These are phyloP conservation scores for Amblyteles armatorius DNA, from an alignment of 2,888 invertebrate species.

Conservation along the genomic window DNA sequence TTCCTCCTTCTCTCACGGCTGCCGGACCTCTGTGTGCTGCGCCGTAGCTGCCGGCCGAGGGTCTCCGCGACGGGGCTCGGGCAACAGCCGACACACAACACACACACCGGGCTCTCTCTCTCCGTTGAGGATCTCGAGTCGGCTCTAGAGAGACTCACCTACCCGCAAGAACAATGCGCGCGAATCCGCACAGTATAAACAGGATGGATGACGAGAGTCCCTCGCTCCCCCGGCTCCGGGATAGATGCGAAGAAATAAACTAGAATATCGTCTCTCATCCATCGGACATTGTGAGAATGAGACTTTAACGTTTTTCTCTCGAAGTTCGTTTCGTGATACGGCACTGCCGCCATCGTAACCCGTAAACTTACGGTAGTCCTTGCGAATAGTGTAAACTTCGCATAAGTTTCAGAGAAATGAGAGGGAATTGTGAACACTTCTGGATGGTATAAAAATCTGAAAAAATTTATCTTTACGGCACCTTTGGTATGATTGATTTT, in stretches of 20 bases:
- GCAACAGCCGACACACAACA: conserved; percentile 42
- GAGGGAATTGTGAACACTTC: no score
- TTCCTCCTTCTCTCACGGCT: conserved; percentile 47
- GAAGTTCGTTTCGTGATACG: no score
- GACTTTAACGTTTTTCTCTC: no score
- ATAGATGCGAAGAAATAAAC: background rate
- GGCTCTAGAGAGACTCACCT: conserved; percentile 34
- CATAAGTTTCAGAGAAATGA: no score
- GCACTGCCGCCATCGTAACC: no score
- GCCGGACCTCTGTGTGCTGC: conserved; percentile 15
- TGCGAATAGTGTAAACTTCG: no score
- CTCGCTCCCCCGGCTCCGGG: background rate
- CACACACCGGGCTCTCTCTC: conserved; percentile 35
- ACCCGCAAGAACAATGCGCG: conserved; percentile 55
- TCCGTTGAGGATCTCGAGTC: conserved; percentile 51
- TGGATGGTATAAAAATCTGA: no score
- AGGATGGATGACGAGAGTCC: conserved; percentile 50
- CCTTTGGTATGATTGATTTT: no score
- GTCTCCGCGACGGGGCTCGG: background rate
- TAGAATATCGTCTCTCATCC: no score
- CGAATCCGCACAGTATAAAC: conserved; percentile 37
- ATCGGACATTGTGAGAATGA: no score
- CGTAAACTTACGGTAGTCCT: no score
- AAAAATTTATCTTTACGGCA: no score
- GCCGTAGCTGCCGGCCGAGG: conserved; percentile 52